Conservation (phyloP, 1,140 invertebrate species). For the Drosophila willistoni region DNA sequence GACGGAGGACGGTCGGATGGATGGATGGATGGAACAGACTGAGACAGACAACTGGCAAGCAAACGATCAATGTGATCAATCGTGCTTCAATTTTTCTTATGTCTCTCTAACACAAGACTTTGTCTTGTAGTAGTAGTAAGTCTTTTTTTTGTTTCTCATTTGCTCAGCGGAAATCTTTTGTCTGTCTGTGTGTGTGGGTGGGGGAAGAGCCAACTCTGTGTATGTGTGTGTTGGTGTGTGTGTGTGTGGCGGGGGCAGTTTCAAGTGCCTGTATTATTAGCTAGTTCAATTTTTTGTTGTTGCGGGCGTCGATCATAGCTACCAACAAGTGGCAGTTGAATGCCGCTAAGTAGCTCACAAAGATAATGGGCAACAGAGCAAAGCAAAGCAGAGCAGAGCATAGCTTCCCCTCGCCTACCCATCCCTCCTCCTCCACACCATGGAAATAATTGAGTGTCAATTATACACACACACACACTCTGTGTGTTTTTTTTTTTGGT, state of each 20-base stretch:
- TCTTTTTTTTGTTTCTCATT: slow-evolving; percentile 37
- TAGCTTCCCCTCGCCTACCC: slow-evolving; percentile 21
- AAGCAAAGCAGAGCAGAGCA: slow-evolving; percentile 24
- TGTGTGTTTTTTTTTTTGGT: slow-evolving; percentile 37
- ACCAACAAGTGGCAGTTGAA: slow-evolving; percentile 77
- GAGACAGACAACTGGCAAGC: slow-evolving; percentile 49
- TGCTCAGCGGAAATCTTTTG: slow-evolving; percentile 77
- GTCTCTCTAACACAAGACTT: slow-evolving; percentile 40
- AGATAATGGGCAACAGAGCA: slow-evolving; percentile 69
- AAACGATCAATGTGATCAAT: slow-evolving; percentile 77
- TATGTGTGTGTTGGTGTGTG: slow-evolving; percentile 27
- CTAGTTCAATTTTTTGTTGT: slow-evolving; percentile 63
- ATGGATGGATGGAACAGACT: neutral
- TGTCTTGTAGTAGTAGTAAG: slow-evolving; percentile 21
- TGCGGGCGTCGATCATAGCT: slow-evolving; percentile 47
- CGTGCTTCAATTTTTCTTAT: slow-evolving; percentile 77
- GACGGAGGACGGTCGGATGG: neutral
- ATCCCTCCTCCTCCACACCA: neutral
- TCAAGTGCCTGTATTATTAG: slow-evolving; percentile 78
- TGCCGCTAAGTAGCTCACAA: slow-evolving; percentile 71
- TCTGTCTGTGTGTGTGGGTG: slow-evolving; percentile 30
- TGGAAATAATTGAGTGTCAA: slow-evolving; percentile 74
- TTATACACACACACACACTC: slow-evolving; percentile 53
- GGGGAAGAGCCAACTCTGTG: slow-evolving; percentile 9
- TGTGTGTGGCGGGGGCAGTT: slow-evolving; percentile 27